Percentiles rank a stretch among this genome's conserved stretches.
These are phyloP conservation scores for Borostomias antarcticus DNA, from an alignment of 2,797 vertebrate species.

Conservation along the genomic window DNA sequence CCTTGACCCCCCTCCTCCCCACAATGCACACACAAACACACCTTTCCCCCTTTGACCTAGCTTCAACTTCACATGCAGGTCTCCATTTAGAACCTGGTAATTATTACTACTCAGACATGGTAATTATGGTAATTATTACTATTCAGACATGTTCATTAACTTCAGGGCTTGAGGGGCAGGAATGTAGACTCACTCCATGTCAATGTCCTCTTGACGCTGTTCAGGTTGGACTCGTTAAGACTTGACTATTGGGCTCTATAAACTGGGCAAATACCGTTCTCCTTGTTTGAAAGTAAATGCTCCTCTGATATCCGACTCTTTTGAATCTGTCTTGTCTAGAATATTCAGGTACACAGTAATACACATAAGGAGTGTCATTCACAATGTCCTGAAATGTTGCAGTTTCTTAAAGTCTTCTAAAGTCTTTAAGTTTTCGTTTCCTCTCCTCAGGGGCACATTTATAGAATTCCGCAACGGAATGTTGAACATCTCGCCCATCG, in stretches of 20 bases:
- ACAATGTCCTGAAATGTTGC: too few species aligned
- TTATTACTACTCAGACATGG: too few species aligned
- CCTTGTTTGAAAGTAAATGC: too few species aligned
- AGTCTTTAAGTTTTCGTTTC: not conserved
- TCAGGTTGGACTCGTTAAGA: too few species aligned
- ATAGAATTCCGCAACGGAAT: constrained; percentile 98
- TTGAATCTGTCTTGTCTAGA: too few species aligned
- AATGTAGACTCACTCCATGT: not conserved
- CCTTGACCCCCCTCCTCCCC: not conserved
- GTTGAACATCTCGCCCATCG: constrained; percentile 95
- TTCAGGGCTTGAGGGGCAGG: not conserved
- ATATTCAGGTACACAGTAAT: too few species aligned
- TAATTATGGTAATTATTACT: not conserved
- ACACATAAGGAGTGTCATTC: too few species aligned
- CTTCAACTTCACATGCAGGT: not conserved
- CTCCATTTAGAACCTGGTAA: not conserved
- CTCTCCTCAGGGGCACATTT: constrained; percentile 88
- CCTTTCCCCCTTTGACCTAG: not conserved
- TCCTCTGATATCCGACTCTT: too few species aligned
- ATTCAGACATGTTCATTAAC: not conserved
- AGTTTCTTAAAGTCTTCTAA: too few species aligned
- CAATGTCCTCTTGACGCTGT: too few species aligned
- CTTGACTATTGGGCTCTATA: too few species aligned
- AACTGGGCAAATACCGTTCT: too few species aligned
- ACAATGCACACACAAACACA: not conserved